Percentiles rank a stretch among this genome's conserved stretches.
phyloP scores from a whole-genome alignment of 2,797 vertebrate species.

The Hyperoplus lanceolatus region DNA sequence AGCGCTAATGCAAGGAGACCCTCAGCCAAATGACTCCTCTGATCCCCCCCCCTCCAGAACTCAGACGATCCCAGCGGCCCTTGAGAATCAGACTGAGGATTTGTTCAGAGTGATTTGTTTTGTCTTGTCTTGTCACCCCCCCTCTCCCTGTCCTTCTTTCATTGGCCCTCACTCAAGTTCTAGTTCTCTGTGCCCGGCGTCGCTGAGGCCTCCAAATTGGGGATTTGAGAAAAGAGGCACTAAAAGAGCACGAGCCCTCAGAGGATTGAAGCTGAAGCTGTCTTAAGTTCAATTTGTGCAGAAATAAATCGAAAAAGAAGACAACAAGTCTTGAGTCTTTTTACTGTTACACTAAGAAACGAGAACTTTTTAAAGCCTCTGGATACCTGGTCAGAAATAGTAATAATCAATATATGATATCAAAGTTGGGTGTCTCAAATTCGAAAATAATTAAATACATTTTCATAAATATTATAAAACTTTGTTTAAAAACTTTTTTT shows the following conservation, averaged over 20 bases:
- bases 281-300: background rate
- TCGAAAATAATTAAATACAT: no score
- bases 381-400: no score
- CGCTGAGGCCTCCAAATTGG: conserved; percentile 48
- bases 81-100: conserved; percentile 81
- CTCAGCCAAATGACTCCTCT: conserved; percentile 74
- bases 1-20: conserved; percentile 80
- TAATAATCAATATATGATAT: no score
- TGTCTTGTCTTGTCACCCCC: conserved; percentile 66
- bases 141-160: conserved; percentile 28
- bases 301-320: conserved; percentile 2
- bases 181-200: conserved; percentile 61
- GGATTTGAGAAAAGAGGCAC: conserved; percentile 61
- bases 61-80: conserved; percentile 71
- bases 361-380: background rate
- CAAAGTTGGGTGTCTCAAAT: no score
- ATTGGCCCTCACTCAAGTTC: conserved; percentile 77
- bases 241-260: conserved; percentile 40
- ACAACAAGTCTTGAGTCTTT: background rate
- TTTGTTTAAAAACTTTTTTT: no score
- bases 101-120: conserved; percentile 81
- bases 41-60: conserved; percentile 77
- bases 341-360: background rate
- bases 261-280: conserved; percentile 37
- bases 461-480: no score